Evolutionary conservation across 2,113 vertebrate species (phyloP), one percentile per base, ranked within the genome.

Genomic region (Sterrhoptilus dennistouni): DNA sequence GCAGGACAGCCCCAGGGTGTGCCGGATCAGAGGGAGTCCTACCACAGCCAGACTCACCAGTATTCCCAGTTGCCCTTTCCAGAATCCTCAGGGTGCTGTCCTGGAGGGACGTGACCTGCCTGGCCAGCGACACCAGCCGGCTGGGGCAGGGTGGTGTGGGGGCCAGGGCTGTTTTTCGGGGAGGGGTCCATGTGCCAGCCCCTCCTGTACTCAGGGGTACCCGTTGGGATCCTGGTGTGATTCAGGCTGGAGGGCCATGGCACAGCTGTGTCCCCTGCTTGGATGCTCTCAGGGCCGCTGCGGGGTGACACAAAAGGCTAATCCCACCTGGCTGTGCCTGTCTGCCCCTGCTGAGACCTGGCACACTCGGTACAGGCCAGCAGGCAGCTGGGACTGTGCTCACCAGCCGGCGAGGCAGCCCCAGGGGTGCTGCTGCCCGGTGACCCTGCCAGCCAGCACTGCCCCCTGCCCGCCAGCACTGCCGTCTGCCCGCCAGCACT

Each of bases 81-180:
- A 44, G 44, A 49, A 65, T 22, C 6, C n/a, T 14, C 68, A 50
- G 38, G 2, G 18, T 68, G 64, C 44, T 0, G 1, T 29, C 27
- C 63, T 27, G 44, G 44, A 68, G 57, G 28, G 79, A 57, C n/a
- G 14, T 68, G 65, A 83, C 76, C 52, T 40, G 11, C 40, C 16
- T 23, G 61, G 40, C 0, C 0, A n/a, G n/a, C n/a, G 35, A 38
- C 18, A 24, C 6, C n/a, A 50, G 47, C 14, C 1, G 0, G 19
- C 22, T 1, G 1, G n/a, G 28, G 6, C 27, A 57, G 47, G 9
- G 18, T 6, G 14, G 11, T 1, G 1, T n/a, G 33, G 47, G 29
- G 14, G 6, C 19, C 63, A 50, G 38, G 38, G 22, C 22, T 76
- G 44, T 14, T 64, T 80, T 45, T 13, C 0, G 0, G 38, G 14